Evolutionary conservation across 1,140 invertebrate species (phyloP).

Genomic region (Eufriesea mexicana): DNA sequence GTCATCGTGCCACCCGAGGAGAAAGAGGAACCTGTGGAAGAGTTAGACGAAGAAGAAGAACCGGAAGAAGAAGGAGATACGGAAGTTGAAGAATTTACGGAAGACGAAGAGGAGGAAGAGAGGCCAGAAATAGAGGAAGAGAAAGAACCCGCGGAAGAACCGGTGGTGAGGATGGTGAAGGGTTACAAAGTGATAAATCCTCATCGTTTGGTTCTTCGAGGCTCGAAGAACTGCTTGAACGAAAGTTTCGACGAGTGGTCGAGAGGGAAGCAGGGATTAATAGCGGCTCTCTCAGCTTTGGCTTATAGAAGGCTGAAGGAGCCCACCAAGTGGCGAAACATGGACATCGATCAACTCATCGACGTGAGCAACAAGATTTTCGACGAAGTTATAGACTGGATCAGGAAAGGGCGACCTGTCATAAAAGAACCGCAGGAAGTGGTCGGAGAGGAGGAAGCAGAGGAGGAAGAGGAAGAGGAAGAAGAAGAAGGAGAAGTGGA

Average conservation of each 20-base stretch:
- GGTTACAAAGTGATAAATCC: conserved; percentile 71
- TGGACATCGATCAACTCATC: conserved; percentile 73
- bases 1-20: conserved; percentile 20
- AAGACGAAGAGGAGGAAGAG: not conserved
- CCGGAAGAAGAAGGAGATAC: too few species aligned
- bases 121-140: not conserved
- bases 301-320: conserved; percentile 65
- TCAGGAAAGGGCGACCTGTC: conserved; percentile 58
- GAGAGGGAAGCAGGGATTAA: conserved; percentile 73
- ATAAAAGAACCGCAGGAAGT: conserved; percentile 29
- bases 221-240: conserved; percentile 67
- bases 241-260: conserved; percentile 45
- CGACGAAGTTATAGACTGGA: conserved; percentile 62
- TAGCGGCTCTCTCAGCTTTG: conserved; percentile 66
- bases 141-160: not conserved
- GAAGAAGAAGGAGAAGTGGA: conserved; percentile 36
- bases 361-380: conserved; percentile 64
- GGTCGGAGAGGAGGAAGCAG: conserved; percentile 33
- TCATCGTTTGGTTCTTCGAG: conserved; percentile 69
- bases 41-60: not conserved
- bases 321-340: conserved; percentile 66
- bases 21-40: not conserved
- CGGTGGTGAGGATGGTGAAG: conserved; percentile 31
- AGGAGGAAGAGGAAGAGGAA: conserved; percentile 53
- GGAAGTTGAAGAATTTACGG: not conserved